These are phyloP conservation scores for Rhizoglyphus robini DNA, from an alignment of 1,140 invertebrate species.

Conservation along the genomic window DNA sequence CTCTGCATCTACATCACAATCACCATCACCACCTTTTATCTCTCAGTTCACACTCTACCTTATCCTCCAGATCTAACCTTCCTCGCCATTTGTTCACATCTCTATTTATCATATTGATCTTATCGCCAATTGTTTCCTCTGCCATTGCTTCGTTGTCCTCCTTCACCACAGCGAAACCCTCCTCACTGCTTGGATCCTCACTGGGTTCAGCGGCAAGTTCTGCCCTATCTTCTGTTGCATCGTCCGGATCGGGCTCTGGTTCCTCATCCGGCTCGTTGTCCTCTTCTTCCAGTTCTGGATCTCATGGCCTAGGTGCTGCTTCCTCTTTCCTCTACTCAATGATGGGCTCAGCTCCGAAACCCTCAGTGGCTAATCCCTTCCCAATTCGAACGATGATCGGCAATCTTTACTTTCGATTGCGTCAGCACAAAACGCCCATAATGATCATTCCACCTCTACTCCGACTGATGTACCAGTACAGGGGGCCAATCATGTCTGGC, in stretches of 20 bases:
- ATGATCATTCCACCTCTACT: conserved; percentile 8
- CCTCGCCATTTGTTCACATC: too few relatives aligned
- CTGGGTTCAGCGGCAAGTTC: too few relatives aligned
- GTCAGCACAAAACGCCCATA: not conserved
- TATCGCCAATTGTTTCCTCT: too few relatives aligned
- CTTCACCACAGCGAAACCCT: not conserved
- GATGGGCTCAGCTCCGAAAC: not conserved
- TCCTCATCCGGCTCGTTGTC: not conserved
- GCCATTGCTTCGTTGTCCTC: too few relatives aligned
- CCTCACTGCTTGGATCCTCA: too few relatives aligned
- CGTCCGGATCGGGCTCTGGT: not conserved
- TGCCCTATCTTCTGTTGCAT: too few relatives aligned
- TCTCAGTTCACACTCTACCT: too few relatives aligned
- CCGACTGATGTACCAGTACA: conserved; percentile 9
- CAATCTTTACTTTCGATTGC: conserved; percentile 1
- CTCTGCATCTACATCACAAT: too few relatives aligned
- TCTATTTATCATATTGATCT: too few relatives aligned
- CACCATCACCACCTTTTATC: too few relatives aligned
- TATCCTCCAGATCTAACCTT: too few relatives aligned
- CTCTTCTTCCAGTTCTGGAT: not conserved
- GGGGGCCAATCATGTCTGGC: conserved; percentile 1
- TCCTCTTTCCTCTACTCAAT: not conserved
- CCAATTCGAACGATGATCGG: conserved; percentile 16
- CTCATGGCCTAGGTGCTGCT: not conserved
- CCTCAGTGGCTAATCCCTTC: not conserved